Base-by-base conservation (phyloP, 2,797 vertebrate species). In the Dendrocincla fuliginosa region DNA sequence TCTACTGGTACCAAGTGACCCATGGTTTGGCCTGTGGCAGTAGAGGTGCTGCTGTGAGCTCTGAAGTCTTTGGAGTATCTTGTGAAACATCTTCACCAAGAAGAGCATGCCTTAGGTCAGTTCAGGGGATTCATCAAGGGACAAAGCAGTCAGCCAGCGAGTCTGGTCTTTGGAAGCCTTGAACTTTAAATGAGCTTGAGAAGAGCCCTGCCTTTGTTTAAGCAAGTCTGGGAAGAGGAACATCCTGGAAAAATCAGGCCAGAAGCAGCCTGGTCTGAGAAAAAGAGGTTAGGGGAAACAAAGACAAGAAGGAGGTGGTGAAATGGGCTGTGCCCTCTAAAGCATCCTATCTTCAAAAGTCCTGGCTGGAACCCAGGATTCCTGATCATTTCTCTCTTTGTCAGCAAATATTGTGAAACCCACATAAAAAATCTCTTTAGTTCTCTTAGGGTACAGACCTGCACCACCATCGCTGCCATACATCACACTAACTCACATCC, bases 1-100 rank as follows among this genome's bases (percentile, higher is more conserved):
- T 71, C 35, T 32, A 17, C 53, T 0, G 0, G 12, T 32, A 76
- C 12, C 9, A 27, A 42, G 10, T 17, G 10, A 83, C 20, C 35
- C 18, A 10, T 14, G 15, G 23, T 30, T 85, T 85, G 35, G 63
- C 23, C 20, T 0, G 0, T 49, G 11, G 10, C 13, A 57, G 30
- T 28, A 55, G 23, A 75, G 16, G 11, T 80, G 20, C 20, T 67
- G 18, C 44, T 3, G 4, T 76, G 67, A 82, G 33, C 25, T 83
- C 50, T 80, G 68, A 49, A 67, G 11, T 17, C 33, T 74, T 56
- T 64, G 52, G 7, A 90, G 25, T 25, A 87, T 33, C 18, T 23
- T 77, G 27, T 61, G 76, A 81, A 68, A 80, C 13, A 46, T 11
- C 79, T 85, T 71, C 61, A 53, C 25, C 56, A 60, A 53, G 39